Evolutionary conservation across 2,888 invertebrate genomes (phyloP), one percentile per base, ranked within the genome.

Genomic region (Pyralis farinalis): DNA sequence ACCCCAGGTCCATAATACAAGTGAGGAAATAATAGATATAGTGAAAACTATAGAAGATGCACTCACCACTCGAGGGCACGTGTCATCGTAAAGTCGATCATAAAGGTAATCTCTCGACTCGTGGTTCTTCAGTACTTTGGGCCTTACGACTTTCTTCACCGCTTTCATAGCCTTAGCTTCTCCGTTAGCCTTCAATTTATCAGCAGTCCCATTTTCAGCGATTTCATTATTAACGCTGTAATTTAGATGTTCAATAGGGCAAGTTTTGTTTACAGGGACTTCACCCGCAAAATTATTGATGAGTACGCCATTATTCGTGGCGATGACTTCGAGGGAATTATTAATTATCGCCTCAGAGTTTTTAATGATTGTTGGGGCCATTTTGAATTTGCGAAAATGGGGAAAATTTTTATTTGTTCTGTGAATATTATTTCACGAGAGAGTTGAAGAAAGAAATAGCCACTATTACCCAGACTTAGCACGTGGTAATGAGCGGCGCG

Each of bases 31-130:
- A 12, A 12, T 25, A 7, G 3, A 11, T 11, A 11, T 11, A 4
- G 4, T 11, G 7, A 30, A 30, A 7, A 7, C 9, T 6, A 7
- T 9, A 25, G 35, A 34, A 32, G 34, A 34, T 38, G 21, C 31
- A 80, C 86, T 83, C 49, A 87, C 86, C 64, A 51, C 63, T 45
- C 79, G 74, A 1, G 88, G 87, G 47, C 84, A 83, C 1, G 73
- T 64, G 1, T 70, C 55, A 37, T 77, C 78, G 49, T 78, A 82
- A 8, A 88, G 63, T 0, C 87, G 77, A 47, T 88, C 88, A 45
- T 88, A 88, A 48, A 87, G 51, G 44, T 74, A 78, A 1, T 80
- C 72, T 36, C 50, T 53, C 0, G 81, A 77, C 46, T 85, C 86
- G 12, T 64, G 43, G 43, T 88, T 85, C 63, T 77, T 86, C 59